Evolutionary conservation across 2,888 invertebrate species (phyloP), one percentile per base, ranked within the genome.

Genomic region (Hydriomena furcata): DNA sequence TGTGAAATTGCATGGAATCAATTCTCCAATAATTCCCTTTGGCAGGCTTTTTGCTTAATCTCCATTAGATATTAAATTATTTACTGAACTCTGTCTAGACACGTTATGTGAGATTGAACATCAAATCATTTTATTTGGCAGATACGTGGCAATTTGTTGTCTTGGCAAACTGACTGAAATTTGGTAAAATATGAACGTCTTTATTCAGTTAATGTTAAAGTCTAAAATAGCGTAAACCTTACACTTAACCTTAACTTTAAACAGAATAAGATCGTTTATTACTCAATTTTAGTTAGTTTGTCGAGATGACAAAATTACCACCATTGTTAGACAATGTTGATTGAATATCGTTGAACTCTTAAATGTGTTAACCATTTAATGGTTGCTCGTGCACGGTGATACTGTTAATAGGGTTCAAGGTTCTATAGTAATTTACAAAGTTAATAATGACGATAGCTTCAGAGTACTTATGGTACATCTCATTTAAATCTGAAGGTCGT

Each of bases 361-460:
- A 53, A 52, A 51, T 55, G 49, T 60, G 61, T 59, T 68, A 66
- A 72, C 69, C 63, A 65, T 27, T 21, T 60, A 59, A 61, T 55
- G 35, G 31, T 64, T 61, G 57, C 50, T 52, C 50, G 61, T 62
- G 54, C 50, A 46, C 48, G 63, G 62, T 61, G 60, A 61, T 67
- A 38, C 31, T 60, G 56, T 49, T 48, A 58, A 54, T 52, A 58
- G 65, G 71, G 74, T 71, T 74, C 73, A 75, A 71, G 73, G 71
- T 56, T 53, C 53, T 55, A 31, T 49, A 60, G 35, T 45, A 47
- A 34, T 24, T 40, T 42, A 30, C 46, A 11, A 23, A 17, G 13
- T 30, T 28, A 30, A 30, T 36, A 11, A 28, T 38, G 28, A 44
- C 12, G 27, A 35, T 23, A 44, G 17, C 30, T 20, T 20, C 1